Conservation (phyloP, 2,888 invertebrate genomes). For the Oithona nana region DNA sequence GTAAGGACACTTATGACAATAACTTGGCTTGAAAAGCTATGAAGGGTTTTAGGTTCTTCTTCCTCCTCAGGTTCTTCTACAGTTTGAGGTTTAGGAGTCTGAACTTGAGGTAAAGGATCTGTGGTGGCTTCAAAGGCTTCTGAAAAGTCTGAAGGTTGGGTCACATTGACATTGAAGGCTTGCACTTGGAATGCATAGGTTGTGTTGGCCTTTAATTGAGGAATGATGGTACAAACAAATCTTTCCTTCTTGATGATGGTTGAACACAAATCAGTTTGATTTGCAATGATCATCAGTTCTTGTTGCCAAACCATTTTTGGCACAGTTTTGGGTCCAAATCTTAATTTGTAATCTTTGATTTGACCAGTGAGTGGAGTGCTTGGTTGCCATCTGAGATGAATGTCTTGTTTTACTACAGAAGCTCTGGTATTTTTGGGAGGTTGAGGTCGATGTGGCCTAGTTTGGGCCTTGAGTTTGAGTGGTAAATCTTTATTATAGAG, state of each 20-base stretch:
- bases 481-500: background rate
- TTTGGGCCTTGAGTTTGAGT: background rate
- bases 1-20: background rate
- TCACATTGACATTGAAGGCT: background rate
- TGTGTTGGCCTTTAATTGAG: background rate
- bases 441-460: background rate
- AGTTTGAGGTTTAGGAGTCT: no score
- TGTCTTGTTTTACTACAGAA: background rate
- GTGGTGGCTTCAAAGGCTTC: background rate
- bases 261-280: background rate
- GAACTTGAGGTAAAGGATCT: no score
- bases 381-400: conserved; percentile 1
- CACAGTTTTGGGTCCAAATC: background rate
- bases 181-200: background rate
- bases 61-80: no score
- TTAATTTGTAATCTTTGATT: background rate
- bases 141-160: background rate
- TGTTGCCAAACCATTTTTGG: background rate
- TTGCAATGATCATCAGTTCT: background rate
- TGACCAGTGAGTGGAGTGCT: background rate
- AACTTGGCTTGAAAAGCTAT: background rate
- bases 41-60: background rate
- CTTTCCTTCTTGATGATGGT: background rate
- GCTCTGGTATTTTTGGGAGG: background rate
- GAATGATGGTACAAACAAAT: background rate